Conservation (phyloP, 2,797 vertebrate species). For the Aplochiton taeniatus region DNA sequence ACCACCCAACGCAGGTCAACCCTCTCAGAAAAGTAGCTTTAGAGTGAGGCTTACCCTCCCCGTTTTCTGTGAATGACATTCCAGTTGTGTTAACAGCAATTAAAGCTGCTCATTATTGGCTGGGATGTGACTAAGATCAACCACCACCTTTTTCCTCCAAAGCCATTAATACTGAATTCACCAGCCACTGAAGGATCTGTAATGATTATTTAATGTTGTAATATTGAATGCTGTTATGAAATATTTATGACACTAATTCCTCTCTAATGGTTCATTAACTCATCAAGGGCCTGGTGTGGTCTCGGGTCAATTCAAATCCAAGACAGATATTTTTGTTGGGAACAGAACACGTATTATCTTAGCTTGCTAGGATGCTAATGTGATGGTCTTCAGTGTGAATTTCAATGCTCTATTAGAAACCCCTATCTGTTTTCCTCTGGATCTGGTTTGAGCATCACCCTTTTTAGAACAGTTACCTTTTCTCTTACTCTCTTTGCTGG, state of each 20-base stretch:
- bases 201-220: slow-evolving; percentile 46
- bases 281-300: background rate
- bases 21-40: slow-evolving; percentile 3
- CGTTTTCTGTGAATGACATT: background rate
- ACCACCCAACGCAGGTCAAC: no score
- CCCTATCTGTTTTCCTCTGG: no score
- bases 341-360: slow-evolving; percentile 16
- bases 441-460: no score
- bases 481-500: no score
- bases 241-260: slow-evolving; percentile 26
- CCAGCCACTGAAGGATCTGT: slow-evolving; percentile 11
- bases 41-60: slow-evolving; percentile 39
- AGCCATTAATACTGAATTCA: slow-evolving; percentile 33
- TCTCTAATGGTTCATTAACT: background rate
- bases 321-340: slow-evolving; percentile 18
- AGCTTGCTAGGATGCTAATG: no score
- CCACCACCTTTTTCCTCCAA: slow-evolving; percentile 28
- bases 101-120: slow-evolving; percentile 31
- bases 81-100: slow-evolving; percentile 2
- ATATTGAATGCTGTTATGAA: slow-evolving; percentile 29
- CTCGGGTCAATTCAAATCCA: slow-evolving; percentile 19
- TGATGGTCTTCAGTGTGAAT: no score
- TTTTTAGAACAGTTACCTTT: no score
- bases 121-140: slow-evolving; percentile 27
- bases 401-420: no score